phyloP scores from a whole-genome alignment of 2,888 invertebrate genomes.

The Agapetus fuscipes region DNA sequence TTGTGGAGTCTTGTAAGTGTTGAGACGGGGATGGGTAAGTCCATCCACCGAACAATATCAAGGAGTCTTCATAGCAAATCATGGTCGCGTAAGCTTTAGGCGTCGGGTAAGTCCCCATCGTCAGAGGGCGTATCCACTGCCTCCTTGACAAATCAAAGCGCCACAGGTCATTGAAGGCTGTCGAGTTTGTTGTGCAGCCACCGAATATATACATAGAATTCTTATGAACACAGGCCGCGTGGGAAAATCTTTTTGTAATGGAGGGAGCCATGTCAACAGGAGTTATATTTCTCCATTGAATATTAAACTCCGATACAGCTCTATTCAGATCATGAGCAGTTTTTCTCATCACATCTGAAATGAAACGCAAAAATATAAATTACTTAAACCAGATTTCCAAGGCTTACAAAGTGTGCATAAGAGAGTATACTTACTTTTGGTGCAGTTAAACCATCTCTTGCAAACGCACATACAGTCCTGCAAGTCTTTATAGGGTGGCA shows the following conservation, averaged over 20 bases:
- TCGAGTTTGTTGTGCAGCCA: constrained; percentile 87
- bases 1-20: constrained; percentile 72
- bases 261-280: constrained; percentile 53
- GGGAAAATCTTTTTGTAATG: constrained; percentile 88
- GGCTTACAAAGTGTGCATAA: background rate
- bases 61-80: constrained; percentile 73
- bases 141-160: constrained; percentile 77
- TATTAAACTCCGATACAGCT: constrained; percentile 65
- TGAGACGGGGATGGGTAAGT: constrained; percentile 84
- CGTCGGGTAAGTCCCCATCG: constrained; percentile 82
- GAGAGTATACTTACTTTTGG: constrained; percentile 60
- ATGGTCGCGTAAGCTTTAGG: constrained; percentile 93
- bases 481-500: constrained; percentile 86
- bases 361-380: constrained; percentile 21
- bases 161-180: constrained; percentile 97
- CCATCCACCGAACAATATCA: constrained; percentile 93
- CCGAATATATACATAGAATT: constrained; percentile 94
- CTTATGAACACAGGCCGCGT: constrained; percentile 74
- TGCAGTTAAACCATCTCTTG: constrained; percentile 75
- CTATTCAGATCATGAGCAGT: constrained; percentile 64
- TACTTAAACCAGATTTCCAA: background rate
- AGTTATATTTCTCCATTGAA: constrained; percentile 61
- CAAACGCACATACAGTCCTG: constrained; percentile 79
- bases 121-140: constrained; percentile 75
- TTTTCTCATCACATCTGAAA: constrained; percentile 69